Percentiles rank a stretch among this genome's conserved stretches.
Conservation (phyloP, 64 coral and sea anemone genomes). For the Acropora yongei region DNA sequence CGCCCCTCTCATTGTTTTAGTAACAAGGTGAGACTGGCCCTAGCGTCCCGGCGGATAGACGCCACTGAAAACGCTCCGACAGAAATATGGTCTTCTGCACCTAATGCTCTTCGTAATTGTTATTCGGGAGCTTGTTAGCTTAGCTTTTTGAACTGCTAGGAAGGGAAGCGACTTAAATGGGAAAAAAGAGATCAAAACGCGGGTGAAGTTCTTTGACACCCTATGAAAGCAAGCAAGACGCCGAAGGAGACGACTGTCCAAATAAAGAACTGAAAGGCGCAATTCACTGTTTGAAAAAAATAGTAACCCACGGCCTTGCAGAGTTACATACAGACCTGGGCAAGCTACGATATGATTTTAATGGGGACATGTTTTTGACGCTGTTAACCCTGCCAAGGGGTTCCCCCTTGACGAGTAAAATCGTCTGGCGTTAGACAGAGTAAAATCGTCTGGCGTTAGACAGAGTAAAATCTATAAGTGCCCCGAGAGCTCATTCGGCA, state of each 20-base stretch:
- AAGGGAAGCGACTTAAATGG: not conserved
- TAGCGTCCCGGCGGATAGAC: not conserved
- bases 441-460: no score
- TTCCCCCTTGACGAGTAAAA: no score
- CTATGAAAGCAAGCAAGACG: not conserved
- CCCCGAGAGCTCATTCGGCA: no score
- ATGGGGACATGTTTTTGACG: not conserved
- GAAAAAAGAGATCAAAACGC: not conserved
- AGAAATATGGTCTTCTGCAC: not conserved
- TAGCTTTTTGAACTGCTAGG: not conserved
- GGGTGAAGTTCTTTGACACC: not conserved
- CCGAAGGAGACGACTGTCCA: not conserved
- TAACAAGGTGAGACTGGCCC: not conserved
- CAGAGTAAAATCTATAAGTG: no score
- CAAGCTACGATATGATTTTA: not conserved
- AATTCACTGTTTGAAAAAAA: no score
- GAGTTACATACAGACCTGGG: not conserved
- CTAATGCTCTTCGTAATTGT: not conserved
- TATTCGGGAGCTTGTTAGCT: not conserved
- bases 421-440: no score
- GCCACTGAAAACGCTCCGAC: not conserved
- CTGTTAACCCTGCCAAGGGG: no score
- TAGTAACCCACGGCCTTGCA: no score
- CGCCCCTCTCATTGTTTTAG: no score
- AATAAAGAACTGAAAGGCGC: not conserved